These are phyloP conservation scores for Phylloscopus trochiloides DNA, from an alignment of 2,113 vertebrate genomes.

Conservation along the genomic window DNA sequence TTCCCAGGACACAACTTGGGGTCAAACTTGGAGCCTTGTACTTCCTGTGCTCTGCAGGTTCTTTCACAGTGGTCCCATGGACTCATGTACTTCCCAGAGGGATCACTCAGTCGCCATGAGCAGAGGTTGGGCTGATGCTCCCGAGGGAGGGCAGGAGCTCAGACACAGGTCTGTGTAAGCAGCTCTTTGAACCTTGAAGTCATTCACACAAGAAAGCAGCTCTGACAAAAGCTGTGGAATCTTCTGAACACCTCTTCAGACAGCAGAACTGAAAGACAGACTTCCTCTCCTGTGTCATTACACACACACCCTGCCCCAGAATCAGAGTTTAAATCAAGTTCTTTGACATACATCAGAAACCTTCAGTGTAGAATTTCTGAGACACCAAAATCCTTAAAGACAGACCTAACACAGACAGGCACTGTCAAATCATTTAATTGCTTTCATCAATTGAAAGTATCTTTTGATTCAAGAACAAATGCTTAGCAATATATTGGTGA, in stretches of 20 bases:
- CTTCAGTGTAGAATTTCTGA: constrained; percentile 62
- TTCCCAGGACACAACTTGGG: neutral
- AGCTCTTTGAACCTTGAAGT: constrained; percentile 40
- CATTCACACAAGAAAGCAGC: constrained; percentile 49
- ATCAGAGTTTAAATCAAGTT: constrained; percentile 31
- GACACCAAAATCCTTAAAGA: constrained; percentile 41
- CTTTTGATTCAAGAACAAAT: constrained; percentile 70
- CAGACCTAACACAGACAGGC: constrained; percentile 48
- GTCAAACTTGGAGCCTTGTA: neutral
- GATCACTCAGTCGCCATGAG: neutral
- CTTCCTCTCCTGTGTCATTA: constrained; percentile 57
- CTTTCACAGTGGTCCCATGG: neutral
- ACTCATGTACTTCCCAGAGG: neutral
- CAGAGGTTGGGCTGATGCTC: neutral
- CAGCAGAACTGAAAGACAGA: constrained; percentile 45
- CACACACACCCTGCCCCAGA: constrained; percentile 10
- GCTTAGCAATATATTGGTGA: constrained; percentile 28
- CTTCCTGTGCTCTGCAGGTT: neutral
- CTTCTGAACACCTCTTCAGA: constrained; percentile 58
- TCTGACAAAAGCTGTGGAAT: constrained; percentile 32
- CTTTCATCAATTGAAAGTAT: constrained; percentile 57
- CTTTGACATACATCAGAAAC: constrained; percentile 62
- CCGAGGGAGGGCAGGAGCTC: neutral
- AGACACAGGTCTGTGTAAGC: neutral
- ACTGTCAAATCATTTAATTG: constrained; percentile 54